These are phyloP conservation scores for Circaetus gallicus DNA, from an alignment of 2,113 vertebrate species.

Conservation along the genomic window DNA sequence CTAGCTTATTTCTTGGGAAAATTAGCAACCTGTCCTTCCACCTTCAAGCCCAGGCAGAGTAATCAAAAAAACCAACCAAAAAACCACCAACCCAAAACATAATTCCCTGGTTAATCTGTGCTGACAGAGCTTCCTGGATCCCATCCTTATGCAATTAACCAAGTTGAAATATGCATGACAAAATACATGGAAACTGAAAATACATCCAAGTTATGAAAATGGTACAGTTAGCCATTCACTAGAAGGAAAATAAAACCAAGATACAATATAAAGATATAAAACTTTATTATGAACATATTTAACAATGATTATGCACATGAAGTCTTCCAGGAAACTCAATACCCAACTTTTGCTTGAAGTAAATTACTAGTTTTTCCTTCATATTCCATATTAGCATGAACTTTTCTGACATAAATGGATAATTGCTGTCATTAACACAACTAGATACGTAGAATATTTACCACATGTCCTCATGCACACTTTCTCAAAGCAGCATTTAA, in stretches of 20 bases:
- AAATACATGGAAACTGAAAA: neutral
- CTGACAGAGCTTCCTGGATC: neutral
- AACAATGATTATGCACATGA: conserved; percentile 37
- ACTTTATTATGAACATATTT: conserved; percentile 60
- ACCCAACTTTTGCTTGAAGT: conserved; percentile 5
- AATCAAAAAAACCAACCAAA: neutral
- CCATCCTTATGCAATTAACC: neutral
- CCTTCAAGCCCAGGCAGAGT: neutral
- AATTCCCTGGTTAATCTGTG: neutral
- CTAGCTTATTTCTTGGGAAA: neutral
- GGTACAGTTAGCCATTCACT: neutral
- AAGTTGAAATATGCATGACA: neutral
- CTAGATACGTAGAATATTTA: neutral
- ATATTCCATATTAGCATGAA: neutral
- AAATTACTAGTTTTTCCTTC: conserved; percentile 35
- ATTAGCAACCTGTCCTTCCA: neutral
- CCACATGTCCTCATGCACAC: conserved; percentile 25
- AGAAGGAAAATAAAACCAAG: neutral
- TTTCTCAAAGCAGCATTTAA: conserved; percentile 19
- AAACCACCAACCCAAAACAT: neutral
- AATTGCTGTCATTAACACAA: neutral
- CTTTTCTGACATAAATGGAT: neutral
- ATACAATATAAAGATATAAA: conserved; percentile 45
- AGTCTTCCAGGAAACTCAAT: neutral
- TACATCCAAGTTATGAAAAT: neutral